phyloP scores from a whole-genome alignment of 2,888 invertebrate genomes.

The Dichetophora obliterata region DNA sequence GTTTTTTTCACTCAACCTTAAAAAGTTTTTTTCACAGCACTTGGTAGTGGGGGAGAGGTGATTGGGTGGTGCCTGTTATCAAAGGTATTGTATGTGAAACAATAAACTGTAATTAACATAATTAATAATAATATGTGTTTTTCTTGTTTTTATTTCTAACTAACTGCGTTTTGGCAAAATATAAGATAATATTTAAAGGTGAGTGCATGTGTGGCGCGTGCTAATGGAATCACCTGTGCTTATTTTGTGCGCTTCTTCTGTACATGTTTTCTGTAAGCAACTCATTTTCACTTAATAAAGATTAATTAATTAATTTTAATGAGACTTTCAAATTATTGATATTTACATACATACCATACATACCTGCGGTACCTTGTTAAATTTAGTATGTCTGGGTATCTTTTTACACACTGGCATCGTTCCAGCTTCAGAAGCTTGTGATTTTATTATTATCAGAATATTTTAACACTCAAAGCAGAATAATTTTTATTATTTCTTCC shows the following conservation, averaged over 20 bases:
- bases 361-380: not conserved
- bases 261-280: not conserved
- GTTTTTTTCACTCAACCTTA: too few species aligned
- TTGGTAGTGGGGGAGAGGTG: not conserved
- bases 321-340: not conserved
- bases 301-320: constrained; percentile 11
- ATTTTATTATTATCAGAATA: too few species aligned
- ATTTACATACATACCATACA: too few species aligned
- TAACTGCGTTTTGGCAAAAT: too few species aligned
- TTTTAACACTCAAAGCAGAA: too few species aligned
- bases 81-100: constrained; percentile 7
- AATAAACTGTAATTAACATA: constrained; percentile 33
- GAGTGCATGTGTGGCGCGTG: not conserved
- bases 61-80: not conserved
- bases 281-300: constrained; percentile 16
- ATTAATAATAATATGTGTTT: constrained; percentile 35
- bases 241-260: not conserved
- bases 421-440: too few species aligned
- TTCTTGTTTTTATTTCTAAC: not conserved
- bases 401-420: too few species aligned
- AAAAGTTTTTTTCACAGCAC: not conserved
- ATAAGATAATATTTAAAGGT: not conserved
- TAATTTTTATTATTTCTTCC: too few species aligned
- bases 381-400: not conserved
- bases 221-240: not conserved